phyloP scores from a whole-genome alignment of 2,113 vertebrate species.

The Cryptomyrus ogoouensis region DNA sequence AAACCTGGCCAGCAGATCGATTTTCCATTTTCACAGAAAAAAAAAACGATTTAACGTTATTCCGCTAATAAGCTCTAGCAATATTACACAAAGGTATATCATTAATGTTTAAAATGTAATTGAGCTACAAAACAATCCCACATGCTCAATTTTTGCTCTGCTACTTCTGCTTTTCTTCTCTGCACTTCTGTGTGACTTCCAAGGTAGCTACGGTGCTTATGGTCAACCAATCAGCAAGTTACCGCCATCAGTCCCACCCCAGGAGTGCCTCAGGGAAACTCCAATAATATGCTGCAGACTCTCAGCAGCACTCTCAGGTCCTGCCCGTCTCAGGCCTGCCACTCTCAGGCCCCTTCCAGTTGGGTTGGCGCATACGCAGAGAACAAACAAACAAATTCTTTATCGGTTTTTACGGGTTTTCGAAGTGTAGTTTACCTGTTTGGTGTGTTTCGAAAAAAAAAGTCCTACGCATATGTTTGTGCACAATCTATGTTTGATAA shows the following conservation, averaged over 20 bases:
- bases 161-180: neutral
- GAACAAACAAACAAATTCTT: neutral
- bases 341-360: neutral
- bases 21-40: neutral
- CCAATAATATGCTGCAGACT: neutral
- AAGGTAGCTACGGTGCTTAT: neutral
- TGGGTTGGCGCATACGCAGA: neutral
- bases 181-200: neutral
- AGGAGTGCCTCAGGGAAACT: too few species aligned
- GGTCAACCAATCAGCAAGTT: too few species aligned
- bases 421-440: too few species aligned
- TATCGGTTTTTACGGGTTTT: neutral
- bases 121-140: neutral
- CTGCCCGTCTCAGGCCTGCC: too few species aligned
- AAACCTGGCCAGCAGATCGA: neutral
- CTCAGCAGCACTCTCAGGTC: neutral
- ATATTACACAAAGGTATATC: neutral
- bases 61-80: neutral
- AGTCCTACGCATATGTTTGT: too few species aligned
- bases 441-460: too few species aligned
- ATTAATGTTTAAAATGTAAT: neutral
- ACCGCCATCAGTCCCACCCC: too few species aligned
- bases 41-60: neutral
- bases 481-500: too few species aligned
- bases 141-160: neutral